phyloP scores from a whole-genome alignment of 2,113 vertebrate genomes.

The Centropus bengalensis region DNA sequence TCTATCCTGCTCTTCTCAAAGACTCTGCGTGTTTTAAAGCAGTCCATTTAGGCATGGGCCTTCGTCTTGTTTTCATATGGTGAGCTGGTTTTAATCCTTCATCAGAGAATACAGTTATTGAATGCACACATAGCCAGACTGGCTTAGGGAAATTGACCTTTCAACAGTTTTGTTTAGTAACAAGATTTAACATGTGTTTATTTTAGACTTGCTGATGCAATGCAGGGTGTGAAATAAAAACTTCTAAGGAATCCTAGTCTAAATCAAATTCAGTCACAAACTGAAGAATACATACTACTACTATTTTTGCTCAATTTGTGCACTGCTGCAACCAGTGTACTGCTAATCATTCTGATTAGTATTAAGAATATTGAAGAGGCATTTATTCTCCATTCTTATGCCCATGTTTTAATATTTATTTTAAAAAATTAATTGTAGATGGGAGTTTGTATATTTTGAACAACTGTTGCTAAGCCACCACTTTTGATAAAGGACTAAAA shows the following conservation, averaged over 20 bases:
- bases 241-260: not conserved
- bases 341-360: not conserved
- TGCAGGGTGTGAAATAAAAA: not conserved
- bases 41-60: not conserved
- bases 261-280: not conserved
- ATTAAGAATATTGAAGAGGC: not conserved
- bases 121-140: not conserved
- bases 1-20: not conserved
- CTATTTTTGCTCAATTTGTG: not conserved
- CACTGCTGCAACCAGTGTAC: not conserved
- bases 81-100: not conserved
- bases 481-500: not conserved
- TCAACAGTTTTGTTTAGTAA: not conserved
- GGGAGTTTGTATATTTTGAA: not conserved
- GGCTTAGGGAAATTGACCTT: constrained; percentile 10
- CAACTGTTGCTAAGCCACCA: not conserved
- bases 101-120: not conserved
- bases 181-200: constrained; percentile 12
- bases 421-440: constrained; percentile 44
- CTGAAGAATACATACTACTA: not conserved
- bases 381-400: not conserved
- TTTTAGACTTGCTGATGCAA: constrained; percentile 17
- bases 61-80: not conserved
- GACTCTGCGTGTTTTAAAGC: not conserved
- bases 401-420: not conserved